Evolutionary conservation across 2,888 invertebrate species (phyloP).

Genomic region (Diploptera punctata): DNA sequence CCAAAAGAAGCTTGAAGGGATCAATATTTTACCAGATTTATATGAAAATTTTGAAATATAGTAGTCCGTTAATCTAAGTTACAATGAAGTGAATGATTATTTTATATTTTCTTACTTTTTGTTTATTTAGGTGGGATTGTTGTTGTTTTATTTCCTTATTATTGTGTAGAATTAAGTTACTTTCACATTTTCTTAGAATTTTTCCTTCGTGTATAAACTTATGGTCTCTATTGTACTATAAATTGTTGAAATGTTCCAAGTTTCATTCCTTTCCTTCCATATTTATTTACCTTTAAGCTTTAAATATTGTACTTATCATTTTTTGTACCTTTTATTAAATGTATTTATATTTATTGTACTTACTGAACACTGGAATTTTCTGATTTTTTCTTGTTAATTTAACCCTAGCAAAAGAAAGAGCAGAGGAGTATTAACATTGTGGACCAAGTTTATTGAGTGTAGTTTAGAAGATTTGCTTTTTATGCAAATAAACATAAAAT

Average conservation of each 20-base stretch:
- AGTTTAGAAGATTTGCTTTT: neutral
- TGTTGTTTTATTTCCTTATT: neutral
- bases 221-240: conserved; percentile 25
- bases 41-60: no score
- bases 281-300: conserved; percentile 28
- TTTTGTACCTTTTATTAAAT: conserved; percentile 16
- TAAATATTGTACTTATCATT: conserved; percentile 12
- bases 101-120: neutral
- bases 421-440: neutral
- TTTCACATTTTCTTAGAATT: no score
- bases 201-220: neutral
- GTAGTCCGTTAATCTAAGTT: no score
- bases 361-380: neutral
- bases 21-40: no score
- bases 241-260: conserved; percentile 31
- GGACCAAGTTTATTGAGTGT: neutral
- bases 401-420: conserved; percentile 5
- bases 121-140: conserved; percentile 28
- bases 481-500: no score
- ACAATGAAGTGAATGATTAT: no score
- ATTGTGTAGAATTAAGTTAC: no score
- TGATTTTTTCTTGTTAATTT: neutral
- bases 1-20: no score
- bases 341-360: neutral
- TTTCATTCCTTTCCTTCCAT: conserved; percentile 39